phyloP scores from a whole-genome alignment of 1,140 invertebrate species.

The Heliconius nattereri region DNA sequence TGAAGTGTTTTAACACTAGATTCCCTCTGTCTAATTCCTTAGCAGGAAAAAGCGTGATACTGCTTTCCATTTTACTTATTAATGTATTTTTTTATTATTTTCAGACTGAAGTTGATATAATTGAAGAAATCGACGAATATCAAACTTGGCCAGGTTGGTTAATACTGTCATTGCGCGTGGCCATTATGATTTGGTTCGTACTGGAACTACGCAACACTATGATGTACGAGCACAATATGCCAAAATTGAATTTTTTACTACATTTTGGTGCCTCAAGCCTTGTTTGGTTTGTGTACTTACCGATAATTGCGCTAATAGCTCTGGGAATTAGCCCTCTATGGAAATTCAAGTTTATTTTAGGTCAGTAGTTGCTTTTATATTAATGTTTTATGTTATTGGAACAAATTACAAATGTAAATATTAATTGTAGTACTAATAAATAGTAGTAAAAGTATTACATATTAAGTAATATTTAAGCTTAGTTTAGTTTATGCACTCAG shows the following conservation, averaged over 20 bases:
- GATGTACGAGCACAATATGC: constrained; percentile 94
- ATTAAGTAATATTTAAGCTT: too few relatives aligned
- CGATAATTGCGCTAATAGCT: constrained; percentile 95
- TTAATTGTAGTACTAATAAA: too few relatives aligned
- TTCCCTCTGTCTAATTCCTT: too few relatives aligned
- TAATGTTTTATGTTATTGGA: background rate
- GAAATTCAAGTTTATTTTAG: constrained; percentile 96
- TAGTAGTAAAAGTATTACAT: too few relatives aligned
- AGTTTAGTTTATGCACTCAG: too few relatives aligned
- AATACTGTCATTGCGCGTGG: constrained; percentile 91
- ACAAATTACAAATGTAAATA: too few relatives aligned
- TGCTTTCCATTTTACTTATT: background rate
- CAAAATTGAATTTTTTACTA: constrained; percentile 95
- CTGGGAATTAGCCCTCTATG: constrained; percentile 96
- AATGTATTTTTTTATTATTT: constrained; percentile 52
- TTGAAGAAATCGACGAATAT: constrained; percentile 98
- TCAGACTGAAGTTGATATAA: constrained; percentile 96
- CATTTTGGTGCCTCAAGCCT: constrained; percentile 98
- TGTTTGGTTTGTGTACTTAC: constrained; percentile 99
- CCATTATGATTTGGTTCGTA: constrained; percentile 97
- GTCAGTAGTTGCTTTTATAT: constrained; percentile 81
- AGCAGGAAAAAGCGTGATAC: too few relatives aligned
- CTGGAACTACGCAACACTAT: constrained; percentile 94
- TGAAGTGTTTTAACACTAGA: too few relatives aligned
- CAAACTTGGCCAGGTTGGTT: constrained; percentile 98